phyloP scores from a whole-genome alignment of 2,113 vertebrate genomes.

The Marcusenius ussheri region DNA sequence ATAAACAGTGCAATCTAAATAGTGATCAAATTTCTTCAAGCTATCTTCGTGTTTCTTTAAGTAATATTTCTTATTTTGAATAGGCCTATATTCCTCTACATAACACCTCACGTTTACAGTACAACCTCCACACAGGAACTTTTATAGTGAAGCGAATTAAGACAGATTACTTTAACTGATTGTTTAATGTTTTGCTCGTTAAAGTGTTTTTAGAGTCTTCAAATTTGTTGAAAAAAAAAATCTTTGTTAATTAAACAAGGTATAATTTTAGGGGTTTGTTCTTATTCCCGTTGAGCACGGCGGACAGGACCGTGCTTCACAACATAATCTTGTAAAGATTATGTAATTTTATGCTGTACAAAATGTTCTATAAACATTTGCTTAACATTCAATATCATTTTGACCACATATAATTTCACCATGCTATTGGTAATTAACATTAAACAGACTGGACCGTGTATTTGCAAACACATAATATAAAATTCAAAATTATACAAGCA shows the following conservation, averaged over 20 bases:
- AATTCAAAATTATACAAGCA: not conserved
- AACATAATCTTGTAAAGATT: not conserved
- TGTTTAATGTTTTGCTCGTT: not conserved
- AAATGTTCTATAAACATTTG: not conserved
- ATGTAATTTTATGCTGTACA: not conserved
- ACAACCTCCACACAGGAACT: not conserved
- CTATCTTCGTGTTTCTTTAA: not conserved
- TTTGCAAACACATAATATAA: not conserved
- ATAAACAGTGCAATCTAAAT: not conserved
- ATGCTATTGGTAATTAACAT: not conserved
- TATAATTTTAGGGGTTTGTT: not conserved
- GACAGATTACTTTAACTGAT: not conserved
- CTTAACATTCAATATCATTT: not conserved
- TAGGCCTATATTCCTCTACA: not conserved
- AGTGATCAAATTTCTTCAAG: not conserved
- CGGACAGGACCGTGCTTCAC: not conserved
- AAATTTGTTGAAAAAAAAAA: not conserved
- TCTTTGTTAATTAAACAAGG: not conserved
- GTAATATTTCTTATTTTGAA: not conserved
- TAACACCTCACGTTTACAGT: not conserved
- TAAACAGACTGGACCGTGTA: not conserved
- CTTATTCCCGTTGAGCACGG: not conserved
- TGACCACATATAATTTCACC: not conserved
- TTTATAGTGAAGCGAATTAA: not conserved
- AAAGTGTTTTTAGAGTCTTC: not conserved